These are phyloP conservation scores for Styela plicata DNA, from an alignment of 23 tunicate species.

Conservation along the genomic window DNA sequence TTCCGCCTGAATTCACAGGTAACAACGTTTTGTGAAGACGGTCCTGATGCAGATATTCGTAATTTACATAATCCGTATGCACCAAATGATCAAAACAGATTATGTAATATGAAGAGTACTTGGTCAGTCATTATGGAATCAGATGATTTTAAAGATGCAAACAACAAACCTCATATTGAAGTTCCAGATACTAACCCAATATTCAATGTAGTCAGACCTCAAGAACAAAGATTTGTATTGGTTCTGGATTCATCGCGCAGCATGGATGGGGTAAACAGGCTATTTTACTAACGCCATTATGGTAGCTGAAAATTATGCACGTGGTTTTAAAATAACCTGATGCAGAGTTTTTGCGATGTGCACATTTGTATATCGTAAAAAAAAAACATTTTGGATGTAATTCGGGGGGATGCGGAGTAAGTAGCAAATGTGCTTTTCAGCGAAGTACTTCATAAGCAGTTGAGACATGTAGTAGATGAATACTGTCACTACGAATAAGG, in stretches of 20 bases:
- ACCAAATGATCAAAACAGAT: conserved; percentile 34
- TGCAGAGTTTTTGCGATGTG: too few species aligned
- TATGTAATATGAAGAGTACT: conserved; percentile 35
- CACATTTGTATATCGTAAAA: too few species aligned
- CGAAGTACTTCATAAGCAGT: too few species aligned
- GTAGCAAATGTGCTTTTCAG: too few species aligned
- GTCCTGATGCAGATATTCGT: conserved; percentile 9
- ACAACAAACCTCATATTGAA: not conserved
- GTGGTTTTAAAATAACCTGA: too few species aligned
- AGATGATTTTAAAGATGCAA: conserved; percentile 17
- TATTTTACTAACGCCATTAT: too few species aligned
- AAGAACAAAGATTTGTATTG: conserved; percentile 26
- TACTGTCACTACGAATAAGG: too few species aligned
- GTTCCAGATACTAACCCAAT: conserved; percentile 24
- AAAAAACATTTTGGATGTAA: too few species aligned
- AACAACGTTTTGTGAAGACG: conserved; percentile 43
- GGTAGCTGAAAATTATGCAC: too few species aligned
- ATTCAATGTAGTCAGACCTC: conserved; percentile 20
- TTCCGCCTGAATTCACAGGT: conserved; percentile 23
- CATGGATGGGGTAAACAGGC: conserved; percentile 33
- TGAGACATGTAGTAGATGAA: too few species aligned
- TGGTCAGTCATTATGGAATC: conserved; percentile 54
- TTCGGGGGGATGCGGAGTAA: too few species aligned
- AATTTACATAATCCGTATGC: conserved; percentile 37
- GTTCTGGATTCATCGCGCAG: conserved; percentile 51